Base-by-base conservation (phyloP, 2,888 invertebrate species). In the Nebria salina region DNA sequence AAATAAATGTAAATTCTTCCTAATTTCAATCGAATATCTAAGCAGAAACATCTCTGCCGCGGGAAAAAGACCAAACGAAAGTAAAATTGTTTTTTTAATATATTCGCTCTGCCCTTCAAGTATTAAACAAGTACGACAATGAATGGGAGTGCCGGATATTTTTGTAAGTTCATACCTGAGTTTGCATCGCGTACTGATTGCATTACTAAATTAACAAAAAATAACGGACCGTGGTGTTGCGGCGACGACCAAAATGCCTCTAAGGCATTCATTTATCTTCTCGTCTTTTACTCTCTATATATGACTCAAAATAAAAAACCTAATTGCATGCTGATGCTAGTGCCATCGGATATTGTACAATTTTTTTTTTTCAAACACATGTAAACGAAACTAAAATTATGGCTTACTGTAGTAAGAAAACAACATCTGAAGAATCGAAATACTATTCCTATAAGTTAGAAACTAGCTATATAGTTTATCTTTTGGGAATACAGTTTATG, bases 401-500 rank as follows among this genome's bases (percentile, higher is more conserved):
- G 1, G 84, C 84, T 5, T 87, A 85, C 80, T 84, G 80, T 72
- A 85, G 85, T 20, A 84, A 84, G 72, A 82, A 83, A 25, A 83
- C 87, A 1, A 84, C 85, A 5, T 76, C 54, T 1, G 26, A 82
- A 1, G 86, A 88, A 82, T 20, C 65, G 3, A 85, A 84, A 11
- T 87, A 86, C 74, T 84, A 85, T 25, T 84, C 84, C 4, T 84
- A 85, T n/a, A 86, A 88, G 70, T 74, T 84, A 9, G 86, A 87
- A 75, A 83, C 84, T 2, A 82, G 87, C 74, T n/a, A n/a, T n/a
- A n/a, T n/a, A n/a, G n/a, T n/a, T n/a, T n/a, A n/a, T n/a, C n/a
- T n/a, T n/a, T n/a, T n/a, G n/a, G n/a, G n/a, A n/a, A n/a, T n/a
- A n/a, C n/a, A n/a, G n/a, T n/a, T n/a, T n/a, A n/a, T n/a, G n/a